Percentiles rank a stretch among this genome's conserved stretches.
Evolutionary conservation across 2,797 vertebrate species (phyloP).

Genomic region (Florisuga fusca): DNA sequence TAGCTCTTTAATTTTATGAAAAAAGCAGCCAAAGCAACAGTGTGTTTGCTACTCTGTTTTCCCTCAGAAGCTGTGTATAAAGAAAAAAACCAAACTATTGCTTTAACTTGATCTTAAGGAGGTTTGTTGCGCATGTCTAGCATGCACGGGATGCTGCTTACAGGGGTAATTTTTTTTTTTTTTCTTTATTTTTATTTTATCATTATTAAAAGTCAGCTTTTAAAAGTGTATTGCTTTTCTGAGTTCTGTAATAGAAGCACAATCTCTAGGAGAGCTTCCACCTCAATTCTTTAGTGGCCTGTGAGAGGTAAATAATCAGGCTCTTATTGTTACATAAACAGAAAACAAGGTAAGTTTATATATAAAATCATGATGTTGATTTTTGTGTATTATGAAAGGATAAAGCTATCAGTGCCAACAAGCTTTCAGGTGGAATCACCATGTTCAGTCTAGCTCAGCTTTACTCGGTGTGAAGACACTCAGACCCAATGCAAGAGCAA

Average conservation of each 20-base stretch:
- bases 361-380: not conserved
- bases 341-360: not conserved
- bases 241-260: not conserved
- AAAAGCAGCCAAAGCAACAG: not conserved
- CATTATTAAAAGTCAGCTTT: not conserved
- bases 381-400: not conserved
- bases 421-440: not conserved
- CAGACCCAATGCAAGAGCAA: not conserved
- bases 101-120: not conserved
- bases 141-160: not conserved
- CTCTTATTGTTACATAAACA: not conserved
- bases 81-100: not conserved
- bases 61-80: not conserved
- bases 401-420: not conserved
- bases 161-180: not conserved
- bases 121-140: not conserved
- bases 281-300: not conserved
- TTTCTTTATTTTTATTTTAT: not conserved
- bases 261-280: not conserved
- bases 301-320: not conserved
- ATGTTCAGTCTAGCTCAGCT: not conserved
- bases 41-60: not conserved
- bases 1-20: not conserved
- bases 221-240: not conserved
- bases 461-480: not conserved